Base-by-base conservation (phyloP, 23 tunicate species). In the Diplosoma virens region DNA sequence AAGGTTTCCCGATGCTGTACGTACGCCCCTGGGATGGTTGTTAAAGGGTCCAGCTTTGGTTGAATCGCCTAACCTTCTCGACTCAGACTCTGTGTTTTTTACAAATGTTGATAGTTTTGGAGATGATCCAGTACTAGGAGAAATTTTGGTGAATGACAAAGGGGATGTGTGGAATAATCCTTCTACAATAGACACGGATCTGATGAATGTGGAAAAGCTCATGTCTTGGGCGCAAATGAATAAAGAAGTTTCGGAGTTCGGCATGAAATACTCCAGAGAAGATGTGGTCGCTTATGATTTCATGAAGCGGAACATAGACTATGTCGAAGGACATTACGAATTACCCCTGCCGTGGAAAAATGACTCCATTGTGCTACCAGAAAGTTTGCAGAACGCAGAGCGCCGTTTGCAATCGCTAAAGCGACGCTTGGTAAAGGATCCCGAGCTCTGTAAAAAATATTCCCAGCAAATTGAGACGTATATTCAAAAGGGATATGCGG, bases 21-120 rank as follows among this genome's bases (percentile, higher is more conserved):
- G 33, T 9, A 72, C 78, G 11, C 34, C 61, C 6, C 63, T 72
- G 4, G 78, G 78, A 5, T 72, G 78, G 78, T 3, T 50, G 3
- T 25, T 72, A 23, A 47, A 47, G 28, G 78, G 78, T 20, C 78
- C 78, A n/a, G n/a, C n/a, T n/a, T n/a, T n/a, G n/a, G n/a, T n/a
- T n/a, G n/a, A n/a, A n/a, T n/a, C n/a, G n/a, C n/a, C n/a, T n/a
- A n/a, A n/a, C n/a, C n/a, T n/a, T 4, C 7, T 27, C 5, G 6
- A 63, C 7, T 20, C 11, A 7, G 11, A 7, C 35, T 34, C 20
- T 23, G 7, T 67, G 25, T 37, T 67, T n/a, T 9, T 67, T 25
- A 67, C 7, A 6, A 22, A 52, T 9, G 17, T 3, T 9, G 7
- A 35, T 2, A 26, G 6, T 2, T 29, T 52, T 3, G 50, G 9